Evolutionary conservation across 2,888 invertebrate species (phyloP).

Genomic region (Lutraria lutraria): DNA sequence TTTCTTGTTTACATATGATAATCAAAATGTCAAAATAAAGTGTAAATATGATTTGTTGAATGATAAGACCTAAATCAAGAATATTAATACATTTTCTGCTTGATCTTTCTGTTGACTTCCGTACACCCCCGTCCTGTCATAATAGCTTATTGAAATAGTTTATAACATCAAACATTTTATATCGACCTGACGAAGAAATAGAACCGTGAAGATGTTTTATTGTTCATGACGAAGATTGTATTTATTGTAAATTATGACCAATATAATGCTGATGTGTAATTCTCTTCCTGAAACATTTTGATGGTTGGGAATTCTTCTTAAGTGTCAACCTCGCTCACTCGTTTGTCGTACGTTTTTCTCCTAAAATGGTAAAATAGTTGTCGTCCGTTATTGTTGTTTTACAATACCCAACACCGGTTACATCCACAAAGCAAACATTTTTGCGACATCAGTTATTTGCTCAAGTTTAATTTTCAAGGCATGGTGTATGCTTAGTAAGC

Average conservation of each 20-base stretch:
- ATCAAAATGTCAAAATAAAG: neutral
- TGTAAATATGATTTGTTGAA: neutral
- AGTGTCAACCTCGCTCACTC: neutral
- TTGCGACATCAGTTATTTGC: neutral
- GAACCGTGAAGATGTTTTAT: too few species aligned
- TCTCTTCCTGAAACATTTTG: neutral
- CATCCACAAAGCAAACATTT: neutral
- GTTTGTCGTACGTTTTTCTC: neutral
- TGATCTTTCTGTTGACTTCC: too few species aligned
- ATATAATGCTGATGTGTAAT: too few species aligned
- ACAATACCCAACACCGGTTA: neutral
- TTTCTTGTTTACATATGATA: neutral
- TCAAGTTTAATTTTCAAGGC: neutral
- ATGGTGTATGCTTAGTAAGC: neutral
- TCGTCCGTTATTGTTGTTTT: neutral
- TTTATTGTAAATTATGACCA: too few species aligned
- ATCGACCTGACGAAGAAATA: too few species aligned
- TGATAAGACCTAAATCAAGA: too few species aligned
- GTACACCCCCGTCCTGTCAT: too few species aligned
- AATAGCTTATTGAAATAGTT: too few species aligned
- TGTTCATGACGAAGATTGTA: too few species aligned
- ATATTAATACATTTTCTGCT: too few species aligned
- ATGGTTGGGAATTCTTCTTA: neutral
- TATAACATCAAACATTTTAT: too few species aligned
- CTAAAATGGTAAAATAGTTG: conserved; percentile 18